Evolutionary conservation across 2,888 invertebrate genomes (phyloP).

Genomic region (Drosophila longiperda): DNA sequence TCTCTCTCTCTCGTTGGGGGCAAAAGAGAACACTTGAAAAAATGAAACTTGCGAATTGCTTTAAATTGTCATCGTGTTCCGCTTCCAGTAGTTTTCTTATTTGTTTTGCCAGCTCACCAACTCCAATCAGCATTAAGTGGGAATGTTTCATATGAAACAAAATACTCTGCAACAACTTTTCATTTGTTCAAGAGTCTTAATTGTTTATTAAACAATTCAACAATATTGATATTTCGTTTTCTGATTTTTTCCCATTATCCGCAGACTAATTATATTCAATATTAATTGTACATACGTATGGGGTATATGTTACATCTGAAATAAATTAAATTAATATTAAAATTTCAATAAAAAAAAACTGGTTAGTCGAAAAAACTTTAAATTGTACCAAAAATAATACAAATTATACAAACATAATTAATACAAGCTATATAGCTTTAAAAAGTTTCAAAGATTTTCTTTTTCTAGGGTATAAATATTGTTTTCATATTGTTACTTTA

Average conservation of each 20-base stretch:
- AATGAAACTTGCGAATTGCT: constrained; percentile 41
- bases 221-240: neutral
- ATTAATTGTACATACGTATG: neutral
- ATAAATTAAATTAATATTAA: no score
- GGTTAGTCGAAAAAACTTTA: no score
- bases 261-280: no score
- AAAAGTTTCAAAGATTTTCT: neutral
- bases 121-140: constrained; percentile 11
- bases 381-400: neutral
- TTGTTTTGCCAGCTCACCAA: constrained; percentile 24
- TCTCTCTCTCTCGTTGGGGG: neutral
- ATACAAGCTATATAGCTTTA: neutral
- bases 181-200: neutral
- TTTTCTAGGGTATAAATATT: neutral
- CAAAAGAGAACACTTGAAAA: constrained; percentile 19
- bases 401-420: neutral
- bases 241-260: neutral
- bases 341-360: neutral
- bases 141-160: neutral
- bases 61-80: constrained; percentile 50
- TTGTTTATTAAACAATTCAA: neutral
- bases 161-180: constrained; percentile 12
- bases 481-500: no score
- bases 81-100: constrained; percentile 25
- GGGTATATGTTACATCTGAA: no score